phyloP scores from a whole-genome alignment of 2,888 invertebrate species.

The Choristoneura rosaceana region DNA sequence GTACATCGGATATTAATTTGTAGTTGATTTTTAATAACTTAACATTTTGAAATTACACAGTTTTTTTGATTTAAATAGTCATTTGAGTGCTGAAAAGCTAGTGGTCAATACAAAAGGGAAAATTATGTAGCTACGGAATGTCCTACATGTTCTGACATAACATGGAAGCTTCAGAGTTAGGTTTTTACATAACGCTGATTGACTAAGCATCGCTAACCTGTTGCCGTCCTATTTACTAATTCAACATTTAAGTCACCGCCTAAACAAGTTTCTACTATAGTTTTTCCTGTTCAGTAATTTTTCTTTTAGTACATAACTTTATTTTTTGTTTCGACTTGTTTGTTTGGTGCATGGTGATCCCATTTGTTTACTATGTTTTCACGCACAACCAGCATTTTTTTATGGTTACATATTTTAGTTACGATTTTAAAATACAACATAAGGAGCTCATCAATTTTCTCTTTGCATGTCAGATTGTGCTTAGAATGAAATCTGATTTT shows the following conservation, averaged over 20 bases:
- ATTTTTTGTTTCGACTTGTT: too few species aligned
- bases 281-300: not conserved
- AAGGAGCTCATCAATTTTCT: not conserved
- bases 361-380: too few species aligned
- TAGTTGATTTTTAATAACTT: too few species aligned
- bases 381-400: too few species aligned
- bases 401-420: too few species aligned
- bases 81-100: not conserved
- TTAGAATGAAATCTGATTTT: constrained; percentile 22
- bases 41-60: too few species aligned
- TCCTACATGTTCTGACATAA: constrained; percentile 32
- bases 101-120: constrained; percentile 3
- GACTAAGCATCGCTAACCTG: constrained; percentile 5
- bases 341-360: too few species aligned
- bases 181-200: constrained; percentile 22
- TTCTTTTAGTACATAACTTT: not conserved
- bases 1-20: too few species aligned
- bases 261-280: not conserved
- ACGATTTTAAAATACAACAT: not conserved
- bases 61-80: too few species aligned
- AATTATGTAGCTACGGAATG: constrained; percentile 17
- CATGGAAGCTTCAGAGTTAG: constrained; percentile 10
- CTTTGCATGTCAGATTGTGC: constrained; percentile 1
- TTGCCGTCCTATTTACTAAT: not conserved
- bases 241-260: not conserved